These are phyloP conservation scores for Drosophila suboccidentalis DNA, from an alignment of 2,888 invertebrate genomes.

Conservation along the genomic window DNA sequence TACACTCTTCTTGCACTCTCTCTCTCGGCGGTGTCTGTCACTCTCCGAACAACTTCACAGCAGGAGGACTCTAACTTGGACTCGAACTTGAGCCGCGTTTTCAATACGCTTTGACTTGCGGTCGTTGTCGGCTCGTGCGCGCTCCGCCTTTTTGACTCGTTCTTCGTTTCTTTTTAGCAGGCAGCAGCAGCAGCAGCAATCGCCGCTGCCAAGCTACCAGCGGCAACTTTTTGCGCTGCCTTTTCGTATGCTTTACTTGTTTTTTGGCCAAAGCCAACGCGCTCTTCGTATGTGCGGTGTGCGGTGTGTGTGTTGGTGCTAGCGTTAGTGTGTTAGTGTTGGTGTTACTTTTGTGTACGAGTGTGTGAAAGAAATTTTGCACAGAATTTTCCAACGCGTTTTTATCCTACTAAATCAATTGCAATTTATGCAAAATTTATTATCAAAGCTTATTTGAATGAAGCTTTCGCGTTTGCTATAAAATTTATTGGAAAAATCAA, in stretches of 20 bases:
- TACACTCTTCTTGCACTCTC: slow-evolving; percentile 4
- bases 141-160: slow-evolving; percentile 52
- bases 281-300: slow-evolving; percentile 44
- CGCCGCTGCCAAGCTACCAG: slow-evolving; percentile 35
- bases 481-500: slow-evolving; percentile 48
- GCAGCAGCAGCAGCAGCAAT: slow-evolving; percentile 39
- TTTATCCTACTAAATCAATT: slow-evolving; percentile 70
- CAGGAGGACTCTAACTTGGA: slow-evolving; percentile 68
- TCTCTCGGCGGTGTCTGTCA: slow-evolving; percentile 16
- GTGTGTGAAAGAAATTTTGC: slow-evolving; percentile 75
- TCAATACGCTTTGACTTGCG: slow-evolving; percentile 82
- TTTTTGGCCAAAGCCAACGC: slow-evolving; percentile 49
- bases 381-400: slow-evolving; percentile 68
- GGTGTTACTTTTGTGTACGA: slow-evolving; percentile 44
- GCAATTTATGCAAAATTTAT: slow-evolving; percentile 51
- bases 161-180: slow-evolving; percentile 57
- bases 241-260: slow-evolving; percentile 66
- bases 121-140: slow-evolving; percentile 74
- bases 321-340: slow-evolving; percentile 34
- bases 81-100: slow-evolving; percentile 75
- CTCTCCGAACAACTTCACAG: slow-evolving; percentile 28
- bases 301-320: slow-evolving; percentile 39
- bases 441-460: slow-evolving; percentile 60
- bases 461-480: slow-evolving; percentile 30
- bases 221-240: slow-evolving; percentile 63